These are phyloP conservation scores for Bradypodion ventrale DNA, from an alignment of 2,797 vertebrate genomes.

Conservation along the genomic window DNA sequence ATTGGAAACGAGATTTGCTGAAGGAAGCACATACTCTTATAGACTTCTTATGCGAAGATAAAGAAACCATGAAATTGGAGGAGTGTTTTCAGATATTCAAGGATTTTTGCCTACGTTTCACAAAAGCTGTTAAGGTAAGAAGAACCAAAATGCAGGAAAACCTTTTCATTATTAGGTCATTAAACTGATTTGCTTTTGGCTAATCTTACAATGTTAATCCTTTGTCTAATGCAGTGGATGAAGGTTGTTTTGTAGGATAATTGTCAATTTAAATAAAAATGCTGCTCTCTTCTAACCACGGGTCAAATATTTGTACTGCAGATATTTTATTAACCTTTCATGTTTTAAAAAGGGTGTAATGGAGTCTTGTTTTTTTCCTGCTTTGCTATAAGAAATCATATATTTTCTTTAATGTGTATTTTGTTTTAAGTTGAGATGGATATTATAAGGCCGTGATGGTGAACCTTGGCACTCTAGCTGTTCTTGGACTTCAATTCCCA, in stretches of 20 bases:
- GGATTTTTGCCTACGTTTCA: constrained; percentile 94
- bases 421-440: not conserved
- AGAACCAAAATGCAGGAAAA: not conserved
- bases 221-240: not conserved
- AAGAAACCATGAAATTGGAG: constrained; percentile 95
- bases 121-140: constrained; percentile 93
- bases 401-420: not conserved
- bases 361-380: not conserved
- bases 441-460: not conserved
- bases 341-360: not conserved
- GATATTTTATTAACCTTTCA: not conserved
- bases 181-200: not conserved
- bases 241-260: not conserved
- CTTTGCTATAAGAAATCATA: not conserved
- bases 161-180: not conserved
- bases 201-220: not conserved
- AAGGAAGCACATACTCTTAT: constrained; percentile 90
- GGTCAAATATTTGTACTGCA: not conserved
- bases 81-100: constrained; percentile 97
- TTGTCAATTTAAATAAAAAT: constrained; percentile 7
- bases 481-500: too few relatives aligned
- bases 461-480: too few relatives aligned
- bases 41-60: constrained; percentile 98
- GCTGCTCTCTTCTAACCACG: not conserved
- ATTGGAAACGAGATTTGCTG: constrained; percentile 83